Percentiles rank a stretch among this genome's conserved stretches.
Conservation (phyloP, 2,888 invertebrate species). For the Sussaba pulchella region DNA sequence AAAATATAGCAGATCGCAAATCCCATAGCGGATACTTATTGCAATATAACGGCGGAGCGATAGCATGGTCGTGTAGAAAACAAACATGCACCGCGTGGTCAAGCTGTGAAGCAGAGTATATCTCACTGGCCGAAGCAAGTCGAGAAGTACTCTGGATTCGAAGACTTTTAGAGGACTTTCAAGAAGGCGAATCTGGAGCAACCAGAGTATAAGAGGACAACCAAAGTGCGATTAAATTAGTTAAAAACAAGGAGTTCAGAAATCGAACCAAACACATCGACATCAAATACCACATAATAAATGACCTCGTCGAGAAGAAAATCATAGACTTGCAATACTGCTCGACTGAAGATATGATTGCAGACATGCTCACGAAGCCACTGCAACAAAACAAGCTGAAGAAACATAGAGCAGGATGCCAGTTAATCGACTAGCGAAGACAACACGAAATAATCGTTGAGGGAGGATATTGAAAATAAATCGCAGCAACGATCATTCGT, state of each 20-base stretch:
- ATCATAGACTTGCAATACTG: constrained; percentile 58
- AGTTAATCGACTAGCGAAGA: no score
- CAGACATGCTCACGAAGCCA: constrained; percentile 67
- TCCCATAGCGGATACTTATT: constrained; percentile 77
- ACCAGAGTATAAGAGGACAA: background rate
- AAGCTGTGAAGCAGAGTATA: background rate
- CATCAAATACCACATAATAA: constrained; percentile 43
- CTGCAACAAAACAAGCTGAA: constrained; percentile 52
- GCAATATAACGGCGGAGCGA: constrained; percentile 59
- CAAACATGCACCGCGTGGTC: background rate
- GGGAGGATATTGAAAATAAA: no score
- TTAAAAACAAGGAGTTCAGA: constrained; percentile 18
- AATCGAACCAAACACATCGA: constrained; percentile 51
- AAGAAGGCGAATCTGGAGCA: background rate
- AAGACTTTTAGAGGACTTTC: constrained; percentile 40
- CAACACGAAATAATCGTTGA: no score
- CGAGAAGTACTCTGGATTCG: constrained; percentile 22
- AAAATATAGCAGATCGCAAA: constrained; percentile 72
- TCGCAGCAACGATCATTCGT: no score
- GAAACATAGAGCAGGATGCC: constrained; percentile 35
- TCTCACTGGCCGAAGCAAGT: background rate
- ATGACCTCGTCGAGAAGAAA: constrained; percentile 21
- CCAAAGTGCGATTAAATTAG: background rate
- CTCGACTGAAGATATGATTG: constrained; percentile 63
- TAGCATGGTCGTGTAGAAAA: constrained; percentile 28